Conservation (phyloP, 2,888 invertebrate genomes). For the Cataglyphis cursor region DNA sequence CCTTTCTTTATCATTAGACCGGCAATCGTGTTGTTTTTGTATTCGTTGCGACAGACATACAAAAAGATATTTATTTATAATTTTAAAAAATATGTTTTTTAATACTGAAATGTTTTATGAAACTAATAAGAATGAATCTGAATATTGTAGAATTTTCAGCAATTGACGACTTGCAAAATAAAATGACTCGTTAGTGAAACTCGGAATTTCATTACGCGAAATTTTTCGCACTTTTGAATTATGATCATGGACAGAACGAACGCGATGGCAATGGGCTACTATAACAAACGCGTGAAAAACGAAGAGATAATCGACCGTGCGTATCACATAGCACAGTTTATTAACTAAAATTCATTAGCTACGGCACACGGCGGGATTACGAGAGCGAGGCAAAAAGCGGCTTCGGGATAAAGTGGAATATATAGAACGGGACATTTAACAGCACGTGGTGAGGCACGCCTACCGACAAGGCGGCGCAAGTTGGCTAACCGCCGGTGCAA, state of each 20-base stretch:
- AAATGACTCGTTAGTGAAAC: not conserved
- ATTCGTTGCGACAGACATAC: not conserved
- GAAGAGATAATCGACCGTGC: slow-evolving; percentile 18
- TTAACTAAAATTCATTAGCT: slow-evolving; percentile 65
- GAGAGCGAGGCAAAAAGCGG: slow-evolving; percentile 51
- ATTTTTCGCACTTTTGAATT: slow-evolving; percentile 2
- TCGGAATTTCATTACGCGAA: not conserved
- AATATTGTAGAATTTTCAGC: not conserved
- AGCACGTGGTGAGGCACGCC: slow-evolving; percentile 74
- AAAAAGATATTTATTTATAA: not conserved
- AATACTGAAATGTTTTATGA: not conserved
- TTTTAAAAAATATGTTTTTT: not conserved
- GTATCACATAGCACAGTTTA: slow-evolving; percentile 53
- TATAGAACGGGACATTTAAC: slow-evolving; percentile 66
- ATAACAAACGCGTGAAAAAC: slow-evolving; percentile 35
- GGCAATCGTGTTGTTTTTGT: slow-evolving; percentile 8
- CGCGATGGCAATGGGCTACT: not conserved
- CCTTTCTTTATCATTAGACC: slow-evolving; percentile 37
- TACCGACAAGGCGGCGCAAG: slow-evolving; percentile 70
- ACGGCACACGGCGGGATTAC: slow-evolving; percentile 51
- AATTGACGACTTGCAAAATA: not conserved
- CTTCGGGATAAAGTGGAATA: slow-evolving; percentile 60
- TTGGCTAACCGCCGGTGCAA: slow-evolving; percentile 77
- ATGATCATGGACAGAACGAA: not conserved
- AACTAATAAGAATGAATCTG: not conserved